Evolutionary conservation across 2,113 vertebrate genomes (phyloP).

Genomic region (Chaetodon trifascialis): DNA sequence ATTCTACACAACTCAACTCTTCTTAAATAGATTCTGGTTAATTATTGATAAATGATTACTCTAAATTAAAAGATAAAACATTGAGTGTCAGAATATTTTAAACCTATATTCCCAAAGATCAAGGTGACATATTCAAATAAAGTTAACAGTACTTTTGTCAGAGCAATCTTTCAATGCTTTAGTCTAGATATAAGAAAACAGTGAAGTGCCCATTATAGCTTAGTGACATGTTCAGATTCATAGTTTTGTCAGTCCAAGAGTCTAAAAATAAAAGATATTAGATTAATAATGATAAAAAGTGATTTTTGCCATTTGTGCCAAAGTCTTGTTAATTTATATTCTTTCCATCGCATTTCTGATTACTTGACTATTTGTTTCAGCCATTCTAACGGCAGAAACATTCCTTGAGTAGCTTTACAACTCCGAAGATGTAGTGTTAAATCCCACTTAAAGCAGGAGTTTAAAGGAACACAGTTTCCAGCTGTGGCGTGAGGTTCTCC

Average conservation of each 20-base stretch:
- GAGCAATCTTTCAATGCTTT: no score
- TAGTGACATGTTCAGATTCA: neutral
- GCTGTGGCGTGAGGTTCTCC: conserved; percentile 45
- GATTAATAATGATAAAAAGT: neutral
- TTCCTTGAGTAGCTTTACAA: neutral
- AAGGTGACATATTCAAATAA: no score
- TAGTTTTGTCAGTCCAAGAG: neutral
- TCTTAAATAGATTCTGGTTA: neutral
- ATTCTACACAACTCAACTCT: neutral
- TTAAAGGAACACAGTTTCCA: conserved; percentile 58
- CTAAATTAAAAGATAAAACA: no score
- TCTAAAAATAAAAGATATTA: neutral
- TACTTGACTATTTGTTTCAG: neutral
- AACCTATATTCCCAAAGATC: no score
- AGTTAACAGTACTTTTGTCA: no score
- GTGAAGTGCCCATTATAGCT: no score
- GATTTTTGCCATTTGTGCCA: neutral
- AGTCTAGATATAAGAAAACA: neutral
- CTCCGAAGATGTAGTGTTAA: conserved; percentile 38
- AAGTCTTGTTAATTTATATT: neutral
- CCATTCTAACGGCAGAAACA: neutral
- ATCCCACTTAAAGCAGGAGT: conserved; percentile 52
- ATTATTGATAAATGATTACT: no score
- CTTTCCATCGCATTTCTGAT: no score
- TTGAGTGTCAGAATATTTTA: no score